Percentiles rank a stretch among this genome's conserved stretches.
phyloP scores from a whole-genome alignment of 2,888 invertebrate species.

The Norana najaformis region DNA sequence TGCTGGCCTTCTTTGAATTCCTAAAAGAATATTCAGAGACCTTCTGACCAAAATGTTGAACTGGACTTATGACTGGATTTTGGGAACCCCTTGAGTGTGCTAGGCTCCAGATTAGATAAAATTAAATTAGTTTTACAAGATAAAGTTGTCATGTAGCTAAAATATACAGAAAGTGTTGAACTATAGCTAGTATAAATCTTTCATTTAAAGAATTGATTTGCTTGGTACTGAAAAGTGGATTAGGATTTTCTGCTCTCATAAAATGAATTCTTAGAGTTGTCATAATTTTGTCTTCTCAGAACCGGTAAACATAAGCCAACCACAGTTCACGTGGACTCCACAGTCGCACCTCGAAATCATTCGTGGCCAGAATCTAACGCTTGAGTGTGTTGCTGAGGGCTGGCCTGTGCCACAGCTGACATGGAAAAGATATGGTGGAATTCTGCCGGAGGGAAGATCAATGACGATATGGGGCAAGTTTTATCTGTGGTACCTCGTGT shows the following conservation, averaged over 20 bases:
- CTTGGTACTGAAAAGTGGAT: not conserved
- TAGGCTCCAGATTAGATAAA: not conserved
- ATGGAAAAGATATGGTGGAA: slow-evolving; percentile 79
- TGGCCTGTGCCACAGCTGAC: slow-evolving; percentile 90
- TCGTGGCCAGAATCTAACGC: slow-evolving; percentile 78
- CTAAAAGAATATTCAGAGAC: not conserved
- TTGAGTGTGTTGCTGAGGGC: slow-evolving; percentile 91
- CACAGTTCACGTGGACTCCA: slow-evolving; percentile 23
- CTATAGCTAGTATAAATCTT: not conserved
- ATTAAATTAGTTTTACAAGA: not conserved
- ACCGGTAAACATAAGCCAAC: not conserved
- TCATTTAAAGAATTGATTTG: not conserved
- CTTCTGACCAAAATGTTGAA: not conserved
- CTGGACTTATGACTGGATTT: not conserved
- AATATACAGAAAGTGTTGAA: not conserved
- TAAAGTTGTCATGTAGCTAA: not conserved
- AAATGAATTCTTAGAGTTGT: slow-evolving; percentile 8
- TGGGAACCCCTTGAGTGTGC: not conserved
- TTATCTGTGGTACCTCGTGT: not conserved
- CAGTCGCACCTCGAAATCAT: slow-evolving; percentile 42
- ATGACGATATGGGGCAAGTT: slow-evolving; percentile 43
- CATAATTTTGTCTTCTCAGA: not conserved
- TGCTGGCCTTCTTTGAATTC: not conserved
- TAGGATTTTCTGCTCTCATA: not conserved
- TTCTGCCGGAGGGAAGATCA: slow-evolving; percentile 44